Conservation (phyloP, 2,888 invertebrate genomes). For the Brachyptera putata region DNA sequence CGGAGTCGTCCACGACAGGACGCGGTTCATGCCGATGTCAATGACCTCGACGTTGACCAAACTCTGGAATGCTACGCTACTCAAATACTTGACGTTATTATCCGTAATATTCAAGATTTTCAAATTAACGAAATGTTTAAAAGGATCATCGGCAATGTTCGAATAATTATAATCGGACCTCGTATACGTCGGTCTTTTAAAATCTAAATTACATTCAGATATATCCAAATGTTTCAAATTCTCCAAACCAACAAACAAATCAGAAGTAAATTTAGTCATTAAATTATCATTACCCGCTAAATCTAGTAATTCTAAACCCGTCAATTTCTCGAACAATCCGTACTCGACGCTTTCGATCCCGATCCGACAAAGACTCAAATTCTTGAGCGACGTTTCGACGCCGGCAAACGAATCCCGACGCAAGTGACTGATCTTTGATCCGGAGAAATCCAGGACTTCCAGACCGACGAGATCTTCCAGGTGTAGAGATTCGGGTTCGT, state of each 20-base stretch:
- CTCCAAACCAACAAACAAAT: slow-evolving; percentile 47
- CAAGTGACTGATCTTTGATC: slow-evolving; percentile 38
- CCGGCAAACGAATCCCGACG: neutral
- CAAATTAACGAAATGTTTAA: slow-evolving; percentile 38
- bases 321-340: slow-evolving; percentile 45
- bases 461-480: slow-evolving; percentile 43
- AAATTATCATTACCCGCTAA: slow-evolving; percentile 53
- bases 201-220: slow-evolving; percentile 37
- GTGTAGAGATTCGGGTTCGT: slow-evolving; percentile 25
- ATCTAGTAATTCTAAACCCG: slow-evolving; percentile 50
- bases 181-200: neutral
- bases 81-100: slow-evolving; percentile 50
- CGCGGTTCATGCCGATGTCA: slow-evolving; percentile 52
- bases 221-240: slow-evolving; percentile 47
- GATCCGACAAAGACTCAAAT: slow-evolving; percentile 1
- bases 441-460: slow-evolving; percentile 45
- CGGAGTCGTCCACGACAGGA: slow-evolving; percentile 53
- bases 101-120: slow-evolving; percentile 48
- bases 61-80: slow-evolving; percentile 39
- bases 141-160: slow-evolving; percentile 16
- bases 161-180: neutral
- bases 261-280: slow-evolving; percentile 38
- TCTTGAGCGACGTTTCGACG: neutral
- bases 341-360: slow-evolving; percentile 38
- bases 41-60: slow-evolving; percentile 48